phyloP scores from a whole-genome alignment of 2,113 vertebrate species.

The Ariopsis seemanni region DNA sequence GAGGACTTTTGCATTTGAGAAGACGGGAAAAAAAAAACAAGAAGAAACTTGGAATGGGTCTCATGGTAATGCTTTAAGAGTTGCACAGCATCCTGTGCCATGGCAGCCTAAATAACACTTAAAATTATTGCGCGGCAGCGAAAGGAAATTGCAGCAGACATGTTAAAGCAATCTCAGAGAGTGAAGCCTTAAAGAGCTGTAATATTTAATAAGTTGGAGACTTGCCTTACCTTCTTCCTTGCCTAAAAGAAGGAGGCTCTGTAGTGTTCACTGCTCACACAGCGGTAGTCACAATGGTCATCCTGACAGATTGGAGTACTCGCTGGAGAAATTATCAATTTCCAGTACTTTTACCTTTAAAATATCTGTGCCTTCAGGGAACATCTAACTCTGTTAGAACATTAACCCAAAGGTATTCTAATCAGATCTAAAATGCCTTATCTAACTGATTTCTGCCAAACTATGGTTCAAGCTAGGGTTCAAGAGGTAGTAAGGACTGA shows the following conservation, averaged over 20 bases:
- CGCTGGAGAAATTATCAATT: conserved; percentile 67
- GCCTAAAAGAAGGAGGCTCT: conserved; percentile 64
- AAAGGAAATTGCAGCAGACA: conserved; percentile 64
- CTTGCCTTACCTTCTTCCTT: conserved; percentile 63
- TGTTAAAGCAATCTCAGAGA: conserved; percentile 71
- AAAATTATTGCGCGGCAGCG: conserved; percentile 58
- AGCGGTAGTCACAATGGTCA: conserved; percentile 57
- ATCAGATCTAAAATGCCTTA: neutral
- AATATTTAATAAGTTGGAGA: conserved; percentile 72
- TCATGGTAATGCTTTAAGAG: conserved; percentile 21
- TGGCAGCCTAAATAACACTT: conserved; percentile 61
- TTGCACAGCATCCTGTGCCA: conserved; percentile 55
- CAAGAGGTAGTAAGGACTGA: conserved; percentile 45
- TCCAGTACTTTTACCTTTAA: conserved; percentile 38
- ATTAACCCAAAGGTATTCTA: neutral
- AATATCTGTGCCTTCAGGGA: neutral
- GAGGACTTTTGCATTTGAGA: neutral
- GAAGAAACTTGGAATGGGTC: conserved; percentile 47
- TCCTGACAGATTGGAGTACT: conserved; percentile 63
- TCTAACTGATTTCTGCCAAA: neutral
- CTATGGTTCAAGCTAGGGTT: neutral
- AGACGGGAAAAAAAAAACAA: neutral
- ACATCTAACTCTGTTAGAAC: neutral
- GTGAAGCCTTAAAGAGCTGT: conserved; percentile 63
- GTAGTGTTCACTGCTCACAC: conserved; percentile 61